Percentiles rank a stretch among this genome's conserved stretches.
phyloP scores from a whole-genome alignment of 2,113 vertebrate genomes.

The Eonycteris spelaea region DNA sequence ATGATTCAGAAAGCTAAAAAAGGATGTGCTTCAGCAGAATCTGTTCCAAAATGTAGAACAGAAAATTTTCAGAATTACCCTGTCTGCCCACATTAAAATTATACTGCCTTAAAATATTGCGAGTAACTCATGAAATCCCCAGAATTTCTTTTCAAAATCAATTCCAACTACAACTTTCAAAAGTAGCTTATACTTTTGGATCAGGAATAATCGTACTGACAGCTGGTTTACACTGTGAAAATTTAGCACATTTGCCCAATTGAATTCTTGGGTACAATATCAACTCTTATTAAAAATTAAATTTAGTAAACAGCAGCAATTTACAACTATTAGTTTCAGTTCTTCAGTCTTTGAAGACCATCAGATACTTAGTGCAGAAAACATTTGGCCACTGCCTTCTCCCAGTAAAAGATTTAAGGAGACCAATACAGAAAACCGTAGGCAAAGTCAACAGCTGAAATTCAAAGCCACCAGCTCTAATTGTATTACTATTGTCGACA shows the following conservation, averaged over 20 bases:
- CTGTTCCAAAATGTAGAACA: neutral
- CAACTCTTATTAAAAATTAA: conserved; percentile 67
- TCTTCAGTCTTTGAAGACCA: neutral
- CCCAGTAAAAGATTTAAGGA: neutral
- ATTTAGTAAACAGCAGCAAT: conserved; percentile 26
- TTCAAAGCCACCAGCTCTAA: neutral
- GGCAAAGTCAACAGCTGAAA: conserved; percentile 11
- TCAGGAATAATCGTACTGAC: conserved; percentile 49
- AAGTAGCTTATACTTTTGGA: conserved; percentile 1
- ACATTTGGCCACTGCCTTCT: neutral
- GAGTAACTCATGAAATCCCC: neutral
- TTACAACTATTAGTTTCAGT: conserved; percentile 71
- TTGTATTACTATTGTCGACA: neutral
- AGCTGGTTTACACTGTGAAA: conserved; percentile 66
- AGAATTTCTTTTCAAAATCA: neutral
- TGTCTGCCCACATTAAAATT: neutral
- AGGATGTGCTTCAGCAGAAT: neutral
- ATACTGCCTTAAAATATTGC: neutral
- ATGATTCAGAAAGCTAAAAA: conserved; percentile 38
- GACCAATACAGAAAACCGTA: neutral
- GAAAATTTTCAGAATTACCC: conserved; percentile 8
- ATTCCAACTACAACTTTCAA: neutral
- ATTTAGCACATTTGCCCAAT: conserved; percentile 60
- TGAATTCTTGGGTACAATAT: conserved; percentile 65
- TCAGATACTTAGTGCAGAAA: neutral